Evolutionary conservation across 2,888 invertebrate species (phyloP).

Genomic region (Campaea margaritaria): DNA sequence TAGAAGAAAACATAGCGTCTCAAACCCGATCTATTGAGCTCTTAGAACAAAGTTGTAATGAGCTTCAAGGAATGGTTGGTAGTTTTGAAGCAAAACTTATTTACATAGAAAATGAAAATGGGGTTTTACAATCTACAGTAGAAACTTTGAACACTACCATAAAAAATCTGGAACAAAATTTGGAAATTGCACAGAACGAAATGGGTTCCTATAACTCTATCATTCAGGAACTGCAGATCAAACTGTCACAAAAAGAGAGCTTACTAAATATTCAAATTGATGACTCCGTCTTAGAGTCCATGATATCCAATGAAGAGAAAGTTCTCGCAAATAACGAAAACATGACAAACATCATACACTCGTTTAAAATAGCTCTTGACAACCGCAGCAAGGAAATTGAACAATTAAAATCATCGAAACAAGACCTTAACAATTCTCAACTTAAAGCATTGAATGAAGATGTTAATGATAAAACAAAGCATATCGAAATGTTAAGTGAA

Average conservation of each 20-base stretch:
- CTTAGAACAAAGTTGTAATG: constrained; percentile 60
- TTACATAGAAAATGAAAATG: constrained; percentile 62
- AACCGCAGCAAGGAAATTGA: constrained; percentile 63
- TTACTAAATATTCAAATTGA: constrained; percentile 47
- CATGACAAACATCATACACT: constrained; percentile 69
- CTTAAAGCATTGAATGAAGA: constrained; percentile 45
- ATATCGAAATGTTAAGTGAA: constrained; percentile 50
- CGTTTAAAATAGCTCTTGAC: constrained; percentile 61
- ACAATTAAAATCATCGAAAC: constrained; percentile 51
- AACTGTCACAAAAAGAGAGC: constrained; percentile 57
- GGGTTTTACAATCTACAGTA: constrained; percentile 59
- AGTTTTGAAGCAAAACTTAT: constrained; percentile 57
- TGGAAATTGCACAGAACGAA: constrained; percentile 59
- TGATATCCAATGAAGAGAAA: constrained; percentile 70
- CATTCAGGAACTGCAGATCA: constrained; percentile 67
- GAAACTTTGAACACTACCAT: constrained; percentile 65
- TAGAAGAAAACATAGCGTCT: constrained; percentile 58
- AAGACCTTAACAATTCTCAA: constrained; percentile 35
- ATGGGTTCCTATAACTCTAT: constrained; percentile 63
- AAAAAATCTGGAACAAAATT: constrained; percentile 58
- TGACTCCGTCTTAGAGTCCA: constrained; percentile 59
- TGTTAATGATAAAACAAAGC: constrained; percentile 50
- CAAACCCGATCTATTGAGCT: constrained; percentile 60
- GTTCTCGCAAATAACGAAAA: constrained; percentile 74
- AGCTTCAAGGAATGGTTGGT: constrained; percentile 56